Evolutionary conservation across 2,888 invertebrate genomes (phyloP), one percentile per base, ranked within the genome.

Genomic region (Helleia helle): DNA sequence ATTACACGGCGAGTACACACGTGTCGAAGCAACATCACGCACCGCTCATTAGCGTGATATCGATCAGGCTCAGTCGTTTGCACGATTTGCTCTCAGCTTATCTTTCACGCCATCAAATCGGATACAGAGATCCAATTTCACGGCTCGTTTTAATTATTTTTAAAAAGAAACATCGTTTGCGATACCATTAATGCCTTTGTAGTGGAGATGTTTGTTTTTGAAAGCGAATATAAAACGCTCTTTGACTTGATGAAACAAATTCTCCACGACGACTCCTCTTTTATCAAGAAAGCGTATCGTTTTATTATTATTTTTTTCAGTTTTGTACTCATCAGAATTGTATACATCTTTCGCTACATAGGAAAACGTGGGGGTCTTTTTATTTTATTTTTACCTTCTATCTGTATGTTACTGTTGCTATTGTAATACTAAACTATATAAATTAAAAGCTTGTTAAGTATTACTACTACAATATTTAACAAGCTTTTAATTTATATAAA

Each of bases 31-130:
- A 55, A 55, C 62, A 64, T 67, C 52, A 51, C 51, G 53, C 64
- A 66, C 52, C 62, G 56, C 67, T 76, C 76, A 76, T 77, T 77
- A 76, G 68, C 60, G 62, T 52, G 53, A 59, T 70, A 75, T 75
- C 66, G 73, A 74, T 71, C 69, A 59, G 57, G 36, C 43, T 25
- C 45, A 9, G 29, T 17, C 30, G 25, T 28, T 40, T 29, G 34
- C 38, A 42, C 43, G 38, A 41, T 38, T 36, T 38, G 22, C 24
- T 25, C 12, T 8, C 28, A 41, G 36, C 36, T 34, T n/a, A n/a
- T 58, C 58, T 56, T 57, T 58, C 52, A 59, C 59, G 56, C 60
- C 67, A 31, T 18, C 31, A 9, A 5, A 30, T 39, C 15, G 18
- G 34, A 34, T 34, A 18, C 17, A 18, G 17, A 34, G 9, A 39